Evolutionary conservation across 2,113 vertebrate genomes (phyloP).

Genomic region (Gracilinanus agilis): DNA sequence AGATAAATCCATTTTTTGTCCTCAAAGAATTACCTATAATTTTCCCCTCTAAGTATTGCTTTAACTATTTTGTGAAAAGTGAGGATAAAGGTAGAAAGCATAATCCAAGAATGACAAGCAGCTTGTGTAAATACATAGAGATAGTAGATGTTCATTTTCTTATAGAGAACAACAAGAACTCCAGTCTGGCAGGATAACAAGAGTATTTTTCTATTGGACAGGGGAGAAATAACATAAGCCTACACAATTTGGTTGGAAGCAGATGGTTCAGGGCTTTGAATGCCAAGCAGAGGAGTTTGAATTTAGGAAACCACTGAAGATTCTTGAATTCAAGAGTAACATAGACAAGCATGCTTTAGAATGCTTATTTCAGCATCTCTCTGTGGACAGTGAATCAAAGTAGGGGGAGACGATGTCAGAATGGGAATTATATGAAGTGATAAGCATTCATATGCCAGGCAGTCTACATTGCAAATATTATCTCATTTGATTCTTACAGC

Average conservation of each 20-base stretch:
- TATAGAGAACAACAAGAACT: background rate
- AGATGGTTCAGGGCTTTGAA: background rate
- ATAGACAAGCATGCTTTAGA: too few species aligned
- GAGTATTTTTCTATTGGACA: too few species aligned
- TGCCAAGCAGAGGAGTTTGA: background rate
- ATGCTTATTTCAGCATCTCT: too few species aligned
- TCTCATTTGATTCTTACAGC: too few species aligned
- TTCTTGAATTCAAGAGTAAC: too few species aligned
- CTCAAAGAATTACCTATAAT: background rate
- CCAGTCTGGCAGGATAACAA: background rate
- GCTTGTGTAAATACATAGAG: background rate
- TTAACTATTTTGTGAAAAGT: background rate
- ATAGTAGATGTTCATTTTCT: background rate
- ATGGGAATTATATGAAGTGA: too few species aligned
- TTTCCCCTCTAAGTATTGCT: background rate
- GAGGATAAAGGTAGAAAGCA: background rate
- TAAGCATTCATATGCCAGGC: too few species aligned
- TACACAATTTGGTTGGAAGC: background rate
- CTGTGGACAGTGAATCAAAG: too few species aligned
- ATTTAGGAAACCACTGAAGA: background rate
- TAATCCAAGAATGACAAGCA: background rate
- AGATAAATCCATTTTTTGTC: background rate
- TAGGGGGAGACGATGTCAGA: too few species aligned
- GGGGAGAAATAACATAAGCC: background rate
- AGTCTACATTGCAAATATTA: too few species aligned